Evolutionary conservation across 2,113 vertebrate species (phyloP).

Genomic region (Nanorana parkeri): DNA sequence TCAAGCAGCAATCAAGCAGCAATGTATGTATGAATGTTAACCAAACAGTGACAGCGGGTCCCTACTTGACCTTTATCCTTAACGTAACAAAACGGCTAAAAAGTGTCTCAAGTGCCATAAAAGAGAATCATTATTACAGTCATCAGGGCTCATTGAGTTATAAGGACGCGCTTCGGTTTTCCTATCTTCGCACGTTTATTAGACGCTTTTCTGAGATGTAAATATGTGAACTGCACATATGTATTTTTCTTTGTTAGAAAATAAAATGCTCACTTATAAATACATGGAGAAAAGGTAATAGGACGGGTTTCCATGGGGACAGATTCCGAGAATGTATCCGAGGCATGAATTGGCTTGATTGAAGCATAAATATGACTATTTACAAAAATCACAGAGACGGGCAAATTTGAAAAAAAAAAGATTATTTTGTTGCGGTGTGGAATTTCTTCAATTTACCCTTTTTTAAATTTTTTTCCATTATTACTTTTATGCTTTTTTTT

Average conservation of each 20-base stretch:
- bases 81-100: background rate
- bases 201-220: background rate
- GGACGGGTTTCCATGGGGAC: constrained; percentile 7
- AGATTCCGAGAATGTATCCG: background rate
- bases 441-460: no score
- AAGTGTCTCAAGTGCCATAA: constrained; percentile 16
- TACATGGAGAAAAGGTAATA: background rate
- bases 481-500: no score
- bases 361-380: background rate
- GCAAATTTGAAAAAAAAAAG: background rate
- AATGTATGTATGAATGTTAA: constrained; percentile 22
- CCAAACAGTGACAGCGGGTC: constrained; percentile 11
- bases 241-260: background rate
- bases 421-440: no score
- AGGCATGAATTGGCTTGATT: background rate
- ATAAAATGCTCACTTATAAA: background rate
- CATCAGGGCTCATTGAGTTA: background rate
- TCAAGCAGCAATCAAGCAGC: constrained; percentile 24
- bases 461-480: no score
- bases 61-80: background rate
- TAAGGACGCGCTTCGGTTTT: background rate
- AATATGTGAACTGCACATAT: background rate
- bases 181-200: background rate
- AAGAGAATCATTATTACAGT: background rate
- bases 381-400: background rate